These are phyloP conservation scores for Drosophila kepulauana DNA, from an alignment of 1,140 invertebrate species.

Conservation along the genomic window DNA sequence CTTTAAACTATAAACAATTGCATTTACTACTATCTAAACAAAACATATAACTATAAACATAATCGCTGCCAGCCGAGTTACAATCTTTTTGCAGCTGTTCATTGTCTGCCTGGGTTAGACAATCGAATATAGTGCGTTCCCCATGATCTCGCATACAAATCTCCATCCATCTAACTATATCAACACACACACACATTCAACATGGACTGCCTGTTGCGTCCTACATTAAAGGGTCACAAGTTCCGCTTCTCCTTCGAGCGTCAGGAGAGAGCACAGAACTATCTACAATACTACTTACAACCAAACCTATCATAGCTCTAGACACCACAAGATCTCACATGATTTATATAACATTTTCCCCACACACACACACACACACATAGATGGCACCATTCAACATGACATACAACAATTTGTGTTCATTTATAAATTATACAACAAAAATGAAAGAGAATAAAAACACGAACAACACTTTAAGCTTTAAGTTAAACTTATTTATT, in stretches of 20 bases:
- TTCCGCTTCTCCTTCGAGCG: conserved; percentile 69
- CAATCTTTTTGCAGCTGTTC: conserved; percentile 63
- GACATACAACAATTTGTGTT: conserved; percentile 53
- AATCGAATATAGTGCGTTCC: conserved; percentile 83
- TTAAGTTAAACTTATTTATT: background rate
- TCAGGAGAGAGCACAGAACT: conserved; percentile 77
- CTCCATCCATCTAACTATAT: conserved; percentile 22
- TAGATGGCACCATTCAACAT: conserved; percentile 56
- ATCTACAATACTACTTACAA: conserved; percentile 42
- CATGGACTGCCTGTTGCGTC: background rate
- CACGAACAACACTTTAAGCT: conserved; percentile 32
- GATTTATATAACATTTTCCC: conserved; percentile 51
- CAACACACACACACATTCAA: conserved; percentile 1
- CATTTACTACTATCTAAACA: conserved; percentile 38
- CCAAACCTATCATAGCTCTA: conserved; percentile 14
- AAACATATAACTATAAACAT: conserved; percentile 2
- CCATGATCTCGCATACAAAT: conserved; percentile 45
- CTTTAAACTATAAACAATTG: conserved; percentile 50
- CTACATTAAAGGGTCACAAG: conserved; percentile 75
- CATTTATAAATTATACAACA: conserved; percentile 54
- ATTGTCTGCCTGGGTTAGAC: conserved; percentile 84
- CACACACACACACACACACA: conserved; percentile 47
- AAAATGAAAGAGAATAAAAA: conserved; percentile 36
- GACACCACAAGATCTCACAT: conserved; percentile 24
- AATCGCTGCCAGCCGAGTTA: conserved; percentile 31